Evolutionary conservation across 2,113 vertebrate species (phyloP), one percentile per base, ranked within the genome.

Genomic region (Calypte anna): DNA sequence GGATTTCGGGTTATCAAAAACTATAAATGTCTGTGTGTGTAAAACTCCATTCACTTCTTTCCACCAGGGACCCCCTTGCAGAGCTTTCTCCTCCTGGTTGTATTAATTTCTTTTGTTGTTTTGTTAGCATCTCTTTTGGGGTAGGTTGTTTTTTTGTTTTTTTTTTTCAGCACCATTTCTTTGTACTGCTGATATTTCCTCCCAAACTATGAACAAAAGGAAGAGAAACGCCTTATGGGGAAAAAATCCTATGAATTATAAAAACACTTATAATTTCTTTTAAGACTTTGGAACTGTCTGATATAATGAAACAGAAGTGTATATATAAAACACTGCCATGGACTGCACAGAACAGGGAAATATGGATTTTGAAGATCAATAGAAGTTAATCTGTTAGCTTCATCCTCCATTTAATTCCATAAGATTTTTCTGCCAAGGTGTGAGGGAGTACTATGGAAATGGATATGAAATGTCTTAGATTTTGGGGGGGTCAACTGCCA

Each of bases 1-100:
- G 50, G 28, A 90, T 92, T 91, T 86, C 43, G 78, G n/a, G 6
- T 85, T 87, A 93, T 93, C 50, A 81, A 70, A 93, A 93, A 86
- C 80, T 30, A 1, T 18, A 36, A 18, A 31, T 66, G 28, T 16
- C 55, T 1, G 4, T n/a, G 40, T 55, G 13, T 50, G n/a, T 53
- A 67, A 90, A 75, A 85, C 36, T 36, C 24, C 10, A 40, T 92
- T 83, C 23, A 31, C 33, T 80, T 72, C 44, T 81, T 96, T 81
- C 57, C 80, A 73, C 20, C 0, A 2, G 77, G 67, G 80, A 92
- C 36, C 5, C 31, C 20, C 43, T 88, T 50, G 33, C 28, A 88
- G 63, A 81, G 53, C n/a, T 82, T 81, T 90, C 89, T 73, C 59
- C 68, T 94, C 59, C 54, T 86, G 46, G 48, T 83, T 91, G 66